Conservation (phyloP, 2,113 vertebrate species). For the Dipodomys ordii region DNA sequence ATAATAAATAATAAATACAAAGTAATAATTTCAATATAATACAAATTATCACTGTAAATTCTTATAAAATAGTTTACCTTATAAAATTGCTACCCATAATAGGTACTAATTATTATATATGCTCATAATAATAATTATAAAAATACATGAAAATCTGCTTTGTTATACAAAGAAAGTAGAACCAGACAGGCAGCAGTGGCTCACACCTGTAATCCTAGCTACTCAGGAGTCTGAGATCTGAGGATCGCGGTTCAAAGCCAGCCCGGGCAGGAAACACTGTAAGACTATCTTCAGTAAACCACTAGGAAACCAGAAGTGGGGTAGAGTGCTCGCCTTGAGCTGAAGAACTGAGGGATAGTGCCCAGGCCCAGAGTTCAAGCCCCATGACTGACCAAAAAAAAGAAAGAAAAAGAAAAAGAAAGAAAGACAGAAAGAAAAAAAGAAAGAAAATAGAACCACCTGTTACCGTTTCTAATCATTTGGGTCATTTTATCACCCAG, state of each 20-base stretch:
- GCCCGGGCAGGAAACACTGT: too few species aligned
- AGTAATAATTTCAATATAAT: conserved; percentile 28
- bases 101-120: neutral
- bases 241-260: too few species aligned
- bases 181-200: too few species aligned
- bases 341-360: too few species aligned
- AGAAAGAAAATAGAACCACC: neutral
- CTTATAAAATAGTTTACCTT: neutral
- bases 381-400: too few species aligned
- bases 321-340: too few species aligned
- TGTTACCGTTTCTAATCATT: neutral
- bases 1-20: neutral
- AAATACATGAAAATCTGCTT: conserved; percentile 49
- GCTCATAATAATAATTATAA: neutral
- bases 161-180: neutral
- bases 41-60: conserved; percentile 15
- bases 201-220: too few species aligned
- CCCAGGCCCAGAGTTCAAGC: too few species aligned
- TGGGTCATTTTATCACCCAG: conserved; percentile 2
- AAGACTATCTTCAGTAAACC: too few species aligned
- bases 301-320: too few species aligned
- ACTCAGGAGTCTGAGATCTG: too few species aligned
- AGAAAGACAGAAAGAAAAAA: too few species aligned
- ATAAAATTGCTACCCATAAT: neutral
- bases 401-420: neutral